These are phyloP conservation scores for Apotomis betuletana DNA, from an alignment of 2,888 invertebrate genomes.

Conservation along the genomic window DNA sequence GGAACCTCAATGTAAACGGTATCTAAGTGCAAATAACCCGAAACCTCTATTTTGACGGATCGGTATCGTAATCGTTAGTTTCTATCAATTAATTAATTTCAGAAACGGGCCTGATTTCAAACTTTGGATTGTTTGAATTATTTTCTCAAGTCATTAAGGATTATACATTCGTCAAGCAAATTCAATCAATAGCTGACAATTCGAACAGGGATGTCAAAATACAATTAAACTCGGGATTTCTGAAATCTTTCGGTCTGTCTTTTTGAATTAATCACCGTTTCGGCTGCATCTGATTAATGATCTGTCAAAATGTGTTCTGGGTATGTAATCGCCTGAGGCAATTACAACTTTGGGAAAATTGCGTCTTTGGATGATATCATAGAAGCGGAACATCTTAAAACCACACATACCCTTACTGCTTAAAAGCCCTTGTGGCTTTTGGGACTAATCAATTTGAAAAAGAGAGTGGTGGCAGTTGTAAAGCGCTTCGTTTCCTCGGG, in stretches of 20 bases:
- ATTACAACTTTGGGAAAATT: too few species aligned
- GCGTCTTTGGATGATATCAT: too few species aligned
- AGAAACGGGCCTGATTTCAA: slow-evolving; percentile 27
- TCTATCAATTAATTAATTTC: slow-evolving; percentile 38
- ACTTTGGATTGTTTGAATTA: slow-evolving; percentile 29
- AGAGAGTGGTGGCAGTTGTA: too few species aligned
- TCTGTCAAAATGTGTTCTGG: too few species aligned
- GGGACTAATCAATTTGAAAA: too few species aligned
- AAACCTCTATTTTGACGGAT: slow-evolving; percentile 19
- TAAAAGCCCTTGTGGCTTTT: too few species aligned
- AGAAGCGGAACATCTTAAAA: too few species aligned
- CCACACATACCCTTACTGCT: too few species aligned
- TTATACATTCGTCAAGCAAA: slow-evolving; percentile 8
- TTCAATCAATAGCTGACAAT: background rate
- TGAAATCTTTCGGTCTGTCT: background rate
- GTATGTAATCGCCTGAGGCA: too few species aligned
- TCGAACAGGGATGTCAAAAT: background rate
- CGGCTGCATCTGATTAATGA: background rate
- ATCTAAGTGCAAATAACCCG: slow-evolving; percentile 15
- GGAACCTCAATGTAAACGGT: slow-evolving; percentile 26
- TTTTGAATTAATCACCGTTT: background rate
- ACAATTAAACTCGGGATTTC: background rate
- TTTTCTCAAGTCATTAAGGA: slow-evolving; percentile 6
- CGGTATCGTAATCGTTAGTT: slow-evolving; percentile 14
- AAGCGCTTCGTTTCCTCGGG: too few species aligned